phyloP scores from a whole-genome alignment of 2,888 invertebrate species.

The Junonia oenone region DNA sequence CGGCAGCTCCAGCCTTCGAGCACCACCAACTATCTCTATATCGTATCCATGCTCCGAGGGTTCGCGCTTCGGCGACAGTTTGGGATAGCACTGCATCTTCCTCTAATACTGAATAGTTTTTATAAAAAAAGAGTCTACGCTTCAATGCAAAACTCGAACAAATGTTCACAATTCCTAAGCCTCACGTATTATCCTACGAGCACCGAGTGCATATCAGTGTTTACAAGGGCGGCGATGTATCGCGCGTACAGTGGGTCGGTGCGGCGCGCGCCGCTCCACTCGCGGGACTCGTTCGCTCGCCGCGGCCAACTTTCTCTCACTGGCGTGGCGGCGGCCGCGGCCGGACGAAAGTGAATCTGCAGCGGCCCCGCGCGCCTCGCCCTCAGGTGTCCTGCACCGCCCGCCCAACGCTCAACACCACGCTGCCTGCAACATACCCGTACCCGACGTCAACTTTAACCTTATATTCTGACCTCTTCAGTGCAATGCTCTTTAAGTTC shows the following conservation, averaged over 20 bases:
- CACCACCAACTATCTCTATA: slow-evolving; percentile 55
- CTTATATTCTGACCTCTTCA: slow-evolving; percentile 75
- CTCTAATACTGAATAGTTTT: slow-evolving; percentile 36
- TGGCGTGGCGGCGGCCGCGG: slow-evolving; percentile 71
- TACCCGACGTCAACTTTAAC: slow-evolving; percentile 68
- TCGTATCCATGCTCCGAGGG: slow-evolving; percentile 60
- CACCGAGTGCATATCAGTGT: slow-evolving; percentile 29
- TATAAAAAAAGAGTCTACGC: slow-evolving; percentile 17
- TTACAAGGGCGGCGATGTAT: slow-evolving; percentile 45
- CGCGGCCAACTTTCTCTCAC: slow-evolving; percentile 79
- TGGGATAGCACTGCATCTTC: slow-evolving; percentile 72
- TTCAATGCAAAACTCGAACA: slow-evolving; percentile 20
- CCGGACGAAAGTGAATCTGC: slow-evolving; percentile 79
- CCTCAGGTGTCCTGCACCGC: slow-evolving; percentile 40
- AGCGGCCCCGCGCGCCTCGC: slow-evolving; percentile 58
- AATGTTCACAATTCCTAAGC: slow-evolving; percentile 18
- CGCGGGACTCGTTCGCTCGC: slow-evolving; percentile 76
- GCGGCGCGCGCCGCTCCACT: slow-evolving; percentile 62
- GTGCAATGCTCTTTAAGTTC: slow-evolving; percentile 61
- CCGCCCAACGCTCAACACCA: slow-evolving; percentile 43
- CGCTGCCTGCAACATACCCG: slow-evolving; percentile 50
- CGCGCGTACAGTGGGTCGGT: slow-evolving; percentile 54
- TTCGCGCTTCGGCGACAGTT: slow-evolving; percentile 66
- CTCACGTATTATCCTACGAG: slow-evolving; percentile 20
- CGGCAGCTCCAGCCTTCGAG: slow-evolving; percentile 63